phyloP scores from a whole-genome alignment of 2,797 vertebrate species.

The Diglossa cyanea region DNA sequence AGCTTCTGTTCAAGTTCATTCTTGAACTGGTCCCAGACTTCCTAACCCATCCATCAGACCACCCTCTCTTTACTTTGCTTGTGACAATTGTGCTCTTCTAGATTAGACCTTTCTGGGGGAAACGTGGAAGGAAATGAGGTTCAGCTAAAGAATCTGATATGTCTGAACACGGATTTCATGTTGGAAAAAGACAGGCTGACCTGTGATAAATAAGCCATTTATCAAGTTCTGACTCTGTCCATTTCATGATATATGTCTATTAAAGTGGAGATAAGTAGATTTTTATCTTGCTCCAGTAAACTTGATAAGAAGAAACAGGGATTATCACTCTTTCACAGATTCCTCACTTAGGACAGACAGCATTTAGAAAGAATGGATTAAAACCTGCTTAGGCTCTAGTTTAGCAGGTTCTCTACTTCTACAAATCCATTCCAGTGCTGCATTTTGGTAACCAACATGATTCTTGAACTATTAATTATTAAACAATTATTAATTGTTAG shows the following conservation, averaged over 20 bases:
- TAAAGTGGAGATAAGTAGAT: neutral
- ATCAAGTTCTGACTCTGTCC: neutral
- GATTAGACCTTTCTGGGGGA: neutral
- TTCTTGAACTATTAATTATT: neutral
- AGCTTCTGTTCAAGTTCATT: neutral
- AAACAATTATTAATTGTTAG: neutral
- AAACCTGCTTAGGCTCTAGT: neutral
- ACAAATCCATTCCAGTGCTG: neutral
- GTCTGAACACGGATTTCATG: neutral
- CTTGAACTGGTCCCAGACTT: neutral
- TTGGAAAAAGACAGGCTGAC: neutral
- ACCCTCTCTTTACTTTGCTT: neutral
- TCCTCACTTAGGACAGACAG: neutral
- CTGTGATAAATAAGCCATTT: neutral
- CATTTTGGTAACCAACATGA: neutral
- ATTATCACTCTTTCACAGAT: neutral
- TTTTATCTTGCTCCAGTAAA: neutral
- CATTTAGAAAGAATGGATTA: neutral
- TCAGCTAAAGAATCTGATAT: neutral
- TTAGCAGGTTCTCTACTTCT: neutral
- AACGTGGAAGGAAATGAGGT: neutral
- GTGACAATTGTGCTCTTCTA: neutral
- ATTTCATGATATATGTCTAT: neutral
- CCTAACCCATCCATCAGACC: neutral
- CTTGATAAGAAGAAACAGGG: neutral